Evolutionary conservation across 2,113 vertebrate species (phyloP).

Genomic region (Chaenocephalus aceratus): DNA sequence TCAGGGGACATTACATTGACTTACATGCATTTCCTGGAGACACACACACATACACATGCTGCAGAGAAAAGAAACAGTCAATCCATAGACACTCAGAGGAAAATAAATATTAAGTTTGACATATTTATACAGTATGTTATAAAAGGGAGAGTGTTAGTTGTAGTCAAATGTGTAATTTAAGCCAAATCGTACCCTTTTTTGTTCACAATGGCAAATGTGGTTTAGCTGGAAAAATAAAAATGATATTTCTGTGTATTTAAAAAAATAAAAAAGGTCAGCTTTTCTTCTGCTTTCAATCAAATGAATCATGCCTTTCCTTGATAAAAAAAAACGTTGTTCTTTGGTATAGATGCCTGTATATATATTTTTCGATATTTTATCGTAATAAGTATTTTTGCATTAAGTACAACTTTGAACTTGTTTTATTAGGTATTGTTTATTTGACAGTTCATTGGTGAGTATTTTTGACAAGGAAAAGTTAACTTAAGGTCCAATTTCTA

Average conservation of each 20-base stretch:
- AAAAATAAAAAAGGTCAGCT: neutral
- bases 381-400: neutral
- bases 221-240: neutral
- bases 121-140: neutral
- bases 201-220: neutral
- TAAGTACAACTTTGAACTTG: neutral
- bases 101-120: neutral
- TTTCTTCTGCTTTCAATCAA: conserved; percentile 2
- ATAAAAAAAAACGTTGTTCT: neutral
- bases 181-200: neutral
- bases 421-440: too few relatives aligned
- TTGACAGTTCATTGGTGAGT: neutral
- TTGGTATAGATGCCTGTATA: neutral
- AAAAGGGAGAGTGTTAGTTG: neutral
- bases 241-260: neutral
- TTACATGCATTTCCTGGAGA: too few relatives aligned
- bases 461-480: neutral
- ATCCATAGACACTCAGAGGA: conserved; percentile 29
- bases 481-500: neutral
- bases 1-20: too few relatives aligned
- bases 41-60: neutral
- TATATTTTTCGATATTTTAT: neutral
- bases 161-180: conserved; percentile 13
- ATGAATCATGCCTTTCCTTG: too few relatives aligned
- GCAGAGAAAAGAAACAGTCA: conserved; percentile 44